Base-by-base conservation (phyloP, 1,140 invertebrate species). In the Drosophila punjabiensis region DNA sequence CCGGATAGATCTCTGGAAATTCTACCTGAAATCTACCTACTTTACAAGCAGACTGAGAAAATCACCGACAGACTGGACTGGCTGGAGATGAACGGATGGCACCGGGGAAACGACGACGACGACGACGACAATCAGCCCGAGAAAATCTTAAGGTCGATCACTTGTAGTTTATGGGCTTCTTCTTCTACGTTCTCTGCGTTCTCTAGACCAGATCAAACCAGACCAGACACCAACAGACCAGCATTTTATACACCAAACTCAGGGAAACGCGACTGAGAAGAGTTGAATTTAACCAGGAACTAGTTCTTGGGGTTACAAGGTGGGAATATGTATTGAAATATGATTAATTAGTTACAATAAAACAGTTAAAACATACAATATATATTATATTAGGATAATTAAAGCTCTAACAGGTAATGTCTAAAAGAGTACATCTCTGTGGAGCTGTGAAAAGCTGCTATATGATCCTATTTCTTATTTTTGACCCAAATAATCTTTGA, bases 111-210 rank as follows among this genome's bases (percentile, higher is more conserved):
- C 52, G 75, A 81, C 81, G 20, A 56, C 52, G 20, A 56, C 52
- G 20, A 56, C 52, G 20, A 56, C 52, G 75, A 81, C 81, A 88
- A 84, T 89, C 85, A 76, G 85, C 71, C 68, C 81, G 67, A 67
- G 73, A 85, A 84, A 76, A 88, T 90, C 85, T 90, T 89, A 89
- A 89, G 85, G 85, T 89, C 86, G 85, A 89, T 89, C 85, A 90
- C 88, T 89, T 86, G 85, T 88, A 89, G 85, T 88, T 88, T 88
- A 88, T 88, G 85, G 85, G 85, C 85, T 88, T 88, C 85, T 74
- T 78, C 71, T 55, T 59, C 53, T 37, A 30, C n/a, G 24, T 3
- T 24, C 10, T 35, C 10, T 35, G 33, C 45, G 35, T 41, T 73
- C 39, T 71, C 16, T 60, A 73, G 39, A 74, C 67, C 70, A 74